A percentile compares a stretch with the other conserved stretches of the same genome.
phyloP scores from a whole-genome alignment of 2,113 vertebrate species.

The Phylloscopus trochiloides region DNA sequence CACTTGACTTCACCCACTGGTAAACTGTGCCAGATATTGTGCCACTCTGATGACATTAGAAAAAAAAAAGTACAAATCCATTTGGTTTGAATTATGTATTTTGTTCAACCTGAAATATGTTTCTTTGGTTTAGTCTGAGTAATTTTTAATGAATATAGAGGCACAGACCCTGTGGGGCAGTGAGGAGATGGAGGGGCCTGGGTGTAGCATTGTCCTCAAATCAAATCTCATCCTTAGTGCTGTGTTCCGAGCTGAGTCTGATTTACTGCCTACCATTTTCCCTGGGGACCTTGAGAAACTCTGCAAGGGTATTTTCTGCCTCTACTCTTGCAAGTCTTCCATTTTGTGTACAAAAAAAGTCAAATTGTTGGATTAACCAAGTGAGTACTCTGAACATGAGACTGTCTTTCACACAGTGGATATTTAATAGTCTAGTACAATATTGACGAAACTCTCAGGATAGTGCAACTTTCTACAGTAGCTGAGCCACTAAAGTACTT shows the following conservation, averaged over 20 bases:
- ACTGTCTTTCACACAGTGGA: background rate
- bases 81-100: background rate
- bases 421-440: background rate
- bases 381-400: background rate
- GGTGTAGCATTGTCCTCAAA: background rate
- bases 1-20: background rate
- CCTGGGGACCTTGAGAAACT: background rate
- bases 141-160: background rate
- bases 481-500: background rate
- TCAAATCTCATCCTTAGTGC: background rate
- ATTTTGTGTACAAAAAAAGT: background rate
- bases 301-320: background rate
- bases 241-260: background rate
- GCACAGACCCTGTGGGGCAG: background rate
- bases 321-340: background rate
- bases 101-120: background rate
- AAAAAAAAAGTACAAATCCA: background rate
- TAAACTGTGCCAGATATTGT: background rate
- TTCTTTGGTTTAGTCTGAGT: background rate
- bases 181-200: background rate
- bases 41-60: accelerated
- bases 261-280: background rate
- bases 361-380: background rate
- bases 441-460: background rate
- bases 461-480: background rate